Conservation (phyloP, 1,140 invertebrate species). For the Drosophila willistoni region DNA sequence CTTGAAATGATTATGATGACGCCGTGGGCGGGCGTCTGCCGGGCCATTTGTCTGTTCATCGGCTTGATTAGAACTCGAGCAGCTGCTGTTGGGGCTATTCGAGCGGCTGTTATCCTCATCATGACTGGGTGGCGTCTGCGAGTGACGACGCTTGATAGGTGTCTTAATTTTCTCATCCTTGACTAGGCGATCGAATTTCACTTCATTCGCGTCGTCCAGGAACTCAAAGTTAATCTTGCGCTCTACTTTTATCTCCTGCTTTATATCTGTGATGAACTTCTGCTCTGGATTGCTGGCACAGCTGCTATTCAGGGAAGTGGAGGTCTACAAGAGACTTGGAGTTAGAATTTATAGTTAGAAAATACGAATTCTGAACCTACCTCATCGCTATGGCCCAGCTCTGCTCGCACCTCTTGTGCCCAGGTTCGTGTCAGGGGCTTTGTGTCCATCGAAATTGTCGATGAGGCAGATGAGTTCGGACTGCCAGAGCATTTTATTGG, state of each 20-base stretch:
- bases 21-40: slow-evolving; percentile 8
- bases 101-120: slow-evolving; percentile 63
- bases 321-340: slow-evolving; percentile 32
- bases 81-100: slow-evolving; percentile 71
- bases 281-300: slow-evolving; percentile 47
- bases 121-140: slow-evolving; percentile 63
- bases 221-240: slow-evolving; percentile 76
- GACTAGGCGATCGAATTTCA: slow-evolving; percentile 76
- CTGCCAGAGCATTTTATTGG: slow-evolving; percentile 51
- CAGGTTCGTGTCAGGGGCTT: slow-evolving; percentile 60
- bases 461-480: slow-evolving; percentile 59
- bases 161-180: slow-evolving; percentile 83
- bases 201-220: slow-evolving; percentile 73
- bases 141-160: slow-evolving; percentile 79
- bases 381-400: slow-evolving; percentile 66
- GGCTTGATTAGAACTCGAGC: slow-evolving; percentile 37
- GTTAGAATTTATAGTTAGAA: not conserved
- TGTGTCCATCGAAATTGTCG: slow-evolving; percentile 60
- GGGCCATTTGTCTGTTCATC: slow-evolving; percentile 28
- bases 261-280: slow-evolving; percentile 21
- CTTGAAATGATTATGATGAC: slow-evolving; percentile 16
- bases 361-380: slow-evolving; percentile 19
- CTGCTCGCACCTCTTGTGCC: slow-evolving; percentile 69
- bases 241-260: slow-evolving; percentile 19
- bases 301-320: slow-evolving; percentile 66